Conservation (phyloP, 64 coral and sea anemone species). For the Porites australiensis region DNA sequence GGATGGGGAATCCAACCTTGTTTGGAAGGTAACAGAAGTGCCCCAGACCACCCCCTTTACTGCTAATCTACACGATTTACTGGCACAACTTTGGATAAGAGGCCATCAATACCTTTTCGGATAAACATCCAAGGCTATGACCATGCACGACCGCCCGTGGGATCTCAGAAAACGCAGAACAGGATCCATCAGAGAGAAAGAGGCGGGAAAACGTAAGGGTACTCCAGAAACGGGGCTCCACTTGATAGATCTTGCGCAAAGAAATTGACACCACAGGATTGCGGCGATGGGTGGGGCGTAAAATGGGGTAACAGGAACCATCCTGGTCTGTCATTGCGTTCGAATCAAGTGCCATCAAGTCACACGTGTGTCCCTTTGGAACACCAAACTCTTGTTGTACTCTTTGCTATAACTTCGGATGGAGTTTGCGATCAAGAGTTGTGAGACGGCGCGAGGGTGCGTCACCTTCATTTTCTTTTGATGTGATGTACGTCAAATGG, state of each 20-base stretch:
- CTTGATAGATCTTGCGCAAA: no score
- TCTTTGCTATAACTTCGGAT: not conserved
- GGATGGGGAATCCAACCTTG: constrained; percentile 12
- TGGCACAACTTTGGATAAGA: not conserved
- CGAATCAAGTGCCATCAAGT: constrained; percentile 47
- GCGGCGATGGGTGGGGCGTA: no score
- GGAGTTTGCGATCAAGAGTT: not conserved
- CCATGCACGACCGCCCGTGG: not conserved
- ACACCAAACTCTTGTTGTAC: constrained; percentile 14
- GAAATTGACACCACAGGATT: not conserved
- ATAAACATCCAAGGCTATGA: not conserved
- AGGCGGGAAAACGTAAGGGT: no score
- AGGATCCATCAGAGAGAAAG: no score
- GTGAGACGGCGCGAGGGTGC: constrained; percentile 10
- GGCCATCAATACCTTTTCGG: constrained; percentile 36
- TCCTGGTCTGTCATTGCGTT: constrained; percentile 19
- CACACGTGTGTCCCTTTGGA: constrained; percentile 18
- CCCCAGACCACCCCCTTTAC: not conserved
- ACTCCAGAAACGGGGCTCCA: no score
- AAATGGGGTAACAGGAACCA: constrained; percentile 3
- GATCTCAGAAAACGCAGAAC: not conserved
- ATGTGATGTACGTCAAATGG: constrained; percentile 9
- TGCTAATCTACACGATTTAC: not conserved
- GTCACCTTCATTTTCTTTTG: constrained; percentile 11
- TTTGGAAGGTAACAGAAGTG: not conserved